phyloP scores from a whole-genome alignment of 1,140 invertebrate species.

The Pseudomyrmex dendroicus region DNA sequence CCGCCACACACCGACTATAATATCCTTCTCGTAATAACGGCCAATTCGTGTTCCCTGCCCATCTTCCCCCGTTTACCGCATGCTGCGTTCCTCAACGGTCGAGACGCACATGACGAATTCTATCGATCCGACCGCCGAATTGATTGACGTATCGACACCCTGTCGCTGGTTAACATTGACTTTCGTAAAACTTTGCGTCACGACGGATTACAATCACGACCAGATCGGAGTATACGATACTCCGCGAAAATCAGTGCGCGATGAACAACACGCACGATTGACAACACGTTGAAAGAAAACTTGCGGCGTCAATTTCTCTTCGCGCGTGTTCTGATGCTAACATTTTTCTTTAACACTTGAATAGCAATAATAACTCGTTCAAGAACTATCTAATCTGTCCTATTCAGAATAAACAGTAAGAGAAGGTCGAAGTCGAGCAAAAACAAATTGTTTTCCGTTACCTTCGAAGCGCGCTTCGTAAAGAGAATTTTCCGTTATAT shows the following conservation, averaged over 20 bases:
- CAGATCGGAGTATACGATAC: background rate
- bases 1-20: slow-evolving; percentile 61
- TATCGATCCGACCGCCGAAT: slow-evolving; percentile 13
- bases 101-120: slow-evolving; percentile 41
- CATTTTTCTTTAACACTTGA: background rate
- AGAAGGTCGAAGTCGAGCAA: too few species aligned
- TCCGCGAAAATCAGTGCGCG: slow-evolving; percentile 1
- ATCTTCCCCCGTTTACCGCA: slow-evolving; percentile 20
- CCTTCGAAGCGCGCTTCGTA: too few species aligned
- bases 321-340: background rate
- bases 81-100: slow-evolving; percentile 26
- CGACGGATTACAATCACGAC: slow-evolving; percentile 23
- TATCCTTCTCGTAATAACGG: slow-evolving; percentile 66
- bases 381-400: background rate
- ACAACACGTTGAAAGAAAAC: slow-evolving; percentile 38
- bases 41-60: slow-evolving; percentile 60
- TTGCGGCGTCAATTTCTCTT: slow-evolving; percentile 12
- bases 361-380: too few species aligned
- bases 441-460: too few species aligned
- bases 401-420: too few species aligned
- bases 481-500: too few species aligned
- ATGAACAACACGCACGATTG: slow-evolving; percentile 42
- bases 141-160: slow-evolving; percentile 69
- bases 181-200: slow-evolving; percentile 50
- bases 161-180: slow-evolving; percentile 31